Conservation (phyloP, 2,113 vertebrate genomes). For the Toxotes chatareus region DNA sequence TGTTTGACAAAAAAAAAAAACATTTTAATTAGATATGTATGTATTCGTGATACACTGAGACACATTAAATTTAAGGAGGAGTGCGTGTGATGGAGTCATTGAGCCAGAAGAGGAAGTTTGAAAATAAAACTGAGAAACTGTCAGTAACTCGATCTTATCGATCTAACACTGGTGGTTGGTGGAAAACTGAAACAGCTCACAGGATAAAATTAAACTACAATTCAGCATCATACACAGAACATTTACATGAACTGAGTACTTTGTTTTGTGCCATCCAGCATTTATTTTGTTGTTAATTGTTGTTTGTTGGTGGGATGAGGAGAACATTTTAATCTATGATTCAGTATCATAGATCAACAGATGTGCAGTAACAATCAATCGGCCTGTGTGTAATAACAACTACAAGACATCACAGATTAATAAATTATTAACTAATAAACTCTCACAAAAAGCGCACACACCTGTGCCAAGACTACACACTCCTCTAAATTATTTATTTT, state of each 20-base stretch:
- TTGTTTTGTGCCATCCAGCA: neutral
- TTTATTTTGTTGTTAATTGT: neutral
- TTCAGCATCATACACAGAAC: neutral
- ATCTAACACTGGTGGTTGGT: neutral
- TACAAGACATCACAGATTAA: no score
- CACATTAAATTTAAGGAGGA: neutral
- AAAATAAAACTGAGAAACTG: neutral
- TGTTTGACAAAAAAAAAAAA: no score
- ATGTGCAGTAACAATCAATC: no score
- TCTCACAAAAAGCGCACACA: no score
- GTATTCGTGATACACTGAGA: neutral
- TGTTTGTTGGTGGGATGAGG: no score
- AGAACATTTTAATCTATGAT: no score
- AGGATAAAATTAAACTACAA: neutral
- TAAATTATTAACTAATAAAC: no score
- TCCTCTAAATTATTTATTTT: no score
- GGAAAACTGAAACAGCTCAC: neutral
- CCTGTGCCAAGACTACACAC: no score
- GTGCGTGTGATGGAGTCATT: conserved; percentile 11
- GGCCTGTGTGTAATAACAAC: no score
- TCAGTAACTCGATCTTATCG: conserved; percentile 17
- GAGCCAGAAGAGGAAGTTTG: neutral
- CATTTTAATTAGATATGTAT: no score
- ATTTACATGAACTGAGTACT: neutral
- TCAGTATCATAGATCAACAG: no score